phyloP scores from a whole-genome alignment of 2,797 vertebrate species.

The Smutsia gigantea region DNA sequence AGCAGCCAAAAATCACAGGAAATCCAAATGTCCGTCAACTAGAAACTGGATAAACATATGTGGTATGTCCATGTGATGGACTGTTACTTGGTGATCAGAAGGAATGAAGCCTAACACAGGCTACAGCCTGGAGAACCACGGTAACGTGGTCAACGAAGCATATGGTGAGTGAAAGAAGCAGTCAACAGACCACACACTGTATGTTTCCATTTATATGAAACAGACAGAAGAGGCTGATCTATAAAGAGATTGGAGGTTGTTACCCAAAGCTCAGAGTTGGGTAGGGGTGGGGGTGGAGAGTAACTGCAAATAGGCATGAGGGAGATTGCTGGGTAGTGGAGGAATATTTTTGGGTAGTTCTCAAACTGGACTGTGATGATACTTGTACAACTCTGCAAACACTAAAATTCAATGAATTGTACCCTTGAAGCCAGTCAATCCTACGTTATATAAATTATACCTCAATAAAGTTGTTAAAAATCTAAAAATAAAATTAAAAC shows the following conservation, averaged over 20 bases:
- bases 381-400: background rate
- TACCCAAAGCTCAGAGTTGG: no score
- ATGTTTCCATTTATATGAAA: background rate
- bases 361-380: background rate
- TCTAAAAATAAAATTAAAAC: background rate
- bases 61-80: no score
- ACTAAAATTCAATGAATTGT: background rate
- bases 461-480: background rate
- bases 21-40: background rate
- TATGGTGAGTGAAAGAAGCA: background rate
- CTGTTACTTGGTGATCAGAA: background rate
- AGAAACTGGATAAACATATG: background rate
- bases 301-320: background rate
- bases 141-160: no score
- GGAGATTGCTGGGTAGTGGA: background rate
- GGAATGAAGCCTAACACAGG: accelerated
- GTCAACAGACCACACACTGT: accelerated
- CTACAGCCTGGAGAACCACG: accelerated
- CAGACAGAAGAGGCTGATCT: background rate
- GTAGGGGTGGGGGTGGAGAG: accelerated
- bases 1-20: background rate
- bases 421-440: background rate
- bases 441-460: accelerated
- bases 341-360: background rate
- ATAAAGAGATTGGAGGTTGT: accelerated